Conservation (phyloP, 2,888 invertebrate species). For the Calliphora vomitoria region DNA sequence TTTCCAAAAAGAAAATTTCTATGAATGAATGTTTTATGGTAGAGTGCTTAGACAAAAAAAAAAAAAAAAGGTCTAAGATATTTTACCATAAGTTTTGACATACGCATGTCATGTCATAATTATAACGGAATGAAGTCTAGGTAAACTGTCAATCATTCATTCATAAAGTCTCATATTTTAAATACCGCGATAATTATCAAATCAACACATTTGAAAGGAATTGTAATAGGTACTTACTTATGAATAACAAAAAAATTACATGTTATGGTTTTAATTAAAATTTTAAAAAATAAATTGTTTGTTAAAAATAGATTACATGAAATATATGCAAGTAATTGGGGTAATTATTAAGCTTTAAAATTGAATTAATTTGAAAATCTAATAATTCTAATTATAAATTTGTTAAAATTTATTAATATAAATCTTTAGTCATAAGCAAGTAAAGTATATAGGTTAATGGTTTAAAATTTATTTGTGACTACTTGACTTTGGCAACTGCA, state of each 20-base stretch:
- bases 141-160: constrained; percentile 68
- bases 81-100: constrained; percentile 67
- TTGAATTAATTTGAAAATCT: too few species aligned
- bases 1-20: not conserved
- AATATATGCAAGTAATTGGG: too few species aligned
- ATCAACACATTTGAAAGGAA: constrained; percentile 63
- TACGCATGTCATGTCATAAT: constrained; percentile 70
- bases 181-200: constrained; percentile 70
- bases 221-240: not conserved
- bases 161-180: constrained; percentile 14
- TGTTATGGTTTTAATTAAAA: not conserved
- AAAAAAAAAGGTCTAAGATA: constrained; percentile 2
- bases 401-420: too few species aligned
- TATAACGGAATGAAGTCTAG: constrained; percentile 40
- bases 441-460: too few species aligned
- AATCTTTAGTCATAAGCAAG: too few species aligned
- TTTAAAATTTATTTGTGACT: too few species aligned
- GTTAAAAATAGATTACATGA: not conserved
- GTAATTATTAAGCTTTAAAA: too few species aligned
- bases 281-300: not conserved
- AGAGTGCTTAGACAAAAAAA: not conserved
- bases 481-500: too few species aligned
- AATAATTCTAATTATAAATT: too few species aligned
- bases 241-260: not conserved
- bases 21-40: constrained; percentile 12